Base-by-base conservation (phyloP, 2,113 vertebrate genomes). In the Ptilorrhoa leucosticta region DNA sequence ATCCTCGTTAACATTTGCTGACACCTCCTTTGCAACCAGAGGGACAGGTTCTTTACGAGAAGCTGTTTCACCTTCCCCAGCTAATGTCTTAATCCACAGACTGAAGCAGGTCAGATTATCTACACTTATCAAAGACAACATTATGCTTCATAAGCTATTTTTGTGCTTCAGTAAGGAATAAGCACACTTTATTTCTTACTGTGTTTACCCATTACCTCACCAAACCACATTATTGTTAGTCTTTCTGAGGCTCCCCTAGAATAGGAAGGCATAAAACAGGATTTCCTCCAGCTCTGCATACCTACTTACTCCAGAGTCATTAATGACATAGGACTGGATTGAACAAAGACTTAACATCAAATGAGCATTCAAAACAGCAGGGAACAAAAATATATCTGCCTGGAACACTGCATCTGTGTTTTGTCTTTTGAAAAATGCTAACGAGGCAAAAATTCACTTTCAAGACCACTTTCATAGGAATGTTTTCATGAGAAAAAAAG, bases 121-220 rank as follows among this genome's bases (percentile, higher is more conserved):
- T 92, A 30, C 93, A 80, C 7, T 15, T 81, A 95, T 90, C 96
- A 91, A 81, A 90, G 30, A 48, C 88, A 89, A 73, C 8, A 22
- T 83, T 78, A 75, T 92, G 93, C 91, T 90, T 94, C 83, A 89
- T 87, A 94, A 90, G 83, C 89, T 93, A 48, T 91, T 96, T 94
- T 96, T 95, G 93, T 96, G 91, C 90, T 89, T 91, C 88, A 68
- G 63, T 82, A 95, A 87, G 90, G 87, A 93, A 39, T 75, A 90
- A 71, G 81, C 57, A 83, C 11, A 0, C 85, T 95, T 92, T 76
- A 82, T 92, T 93, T 94, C 71, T 89, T 83, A 89, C 79, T 83
- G 0, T 95, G 88, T 92, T 95, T 96, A 93, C 70, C 69, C 94
- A 96, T 96, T 93, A 97, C 96, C 95, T 96, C 96, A 97, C 64